Percentiles rank a stretch among this genome's conserved stretches.
Conservation (phyloP, 2,113 vertebrate genomes). For the Stigmatopora argus region DNA sequence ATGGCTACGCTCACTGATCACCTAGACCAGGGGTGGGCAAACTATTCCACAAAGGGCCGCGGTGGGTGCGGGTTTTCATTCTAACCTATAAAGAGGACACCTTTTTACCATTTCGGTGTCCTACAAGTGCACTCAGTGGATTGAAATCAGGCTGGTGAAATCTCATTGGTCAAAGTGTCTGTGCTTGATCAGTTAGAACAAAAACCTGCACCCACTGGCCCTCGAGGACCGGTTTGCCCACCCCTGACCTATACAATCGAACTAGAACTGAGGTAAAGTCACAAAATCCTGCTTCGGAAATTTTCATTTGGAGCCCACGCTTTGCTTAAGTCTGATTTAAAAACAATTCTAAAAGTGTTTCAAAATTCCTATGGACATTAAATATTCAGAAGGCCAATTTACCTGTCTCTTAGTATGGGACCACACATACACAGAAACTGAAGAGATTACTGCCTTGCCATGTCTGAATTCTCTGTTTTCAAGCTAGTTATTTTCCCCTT, state of each 20-base stretch:
- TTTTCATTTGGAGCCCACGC: neutral
- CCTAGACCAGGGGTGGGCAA: neutral
- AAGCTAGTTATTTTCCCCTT: constrained; percentile 43
- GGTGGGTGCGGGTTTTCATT: no score
- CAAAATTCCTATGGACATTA: constrained; percentile 26
- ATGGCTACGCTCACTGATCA: neutral
- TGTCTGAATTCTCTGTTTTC: constrained; percentile 46
- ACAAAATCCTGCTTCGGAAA: neutral
- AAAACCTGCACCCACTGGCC: no score
- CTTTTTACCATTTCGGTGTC: no score
- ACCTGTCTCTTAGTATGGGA: constrained; percentile 21
- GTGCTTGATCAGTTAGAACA: no score
- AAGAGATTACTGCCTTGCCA: constrained; percentile 40
- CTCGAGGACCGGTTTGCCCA: no score
- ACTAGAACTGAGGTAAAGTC: neutral
- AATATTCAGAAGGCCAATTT: constrained; percentile 44
- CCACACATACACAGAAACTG: constrained; percentile 4
- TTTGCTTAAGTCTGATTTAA: neutral
- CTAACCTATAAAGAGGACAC: no score
- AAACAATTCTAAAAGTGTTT: neutral
- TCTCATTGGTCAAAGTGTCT: no score
- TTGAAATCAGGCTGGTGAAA: no score
- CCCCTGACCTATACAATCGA: neutral
- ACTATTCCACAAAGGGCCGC: no score
- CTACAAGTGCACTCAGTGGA: no score